Evolutionary conservation across 2,113 vertebrate genomes (phyloP).

Genomic region (Andinoacara biseriatus): DNA sequence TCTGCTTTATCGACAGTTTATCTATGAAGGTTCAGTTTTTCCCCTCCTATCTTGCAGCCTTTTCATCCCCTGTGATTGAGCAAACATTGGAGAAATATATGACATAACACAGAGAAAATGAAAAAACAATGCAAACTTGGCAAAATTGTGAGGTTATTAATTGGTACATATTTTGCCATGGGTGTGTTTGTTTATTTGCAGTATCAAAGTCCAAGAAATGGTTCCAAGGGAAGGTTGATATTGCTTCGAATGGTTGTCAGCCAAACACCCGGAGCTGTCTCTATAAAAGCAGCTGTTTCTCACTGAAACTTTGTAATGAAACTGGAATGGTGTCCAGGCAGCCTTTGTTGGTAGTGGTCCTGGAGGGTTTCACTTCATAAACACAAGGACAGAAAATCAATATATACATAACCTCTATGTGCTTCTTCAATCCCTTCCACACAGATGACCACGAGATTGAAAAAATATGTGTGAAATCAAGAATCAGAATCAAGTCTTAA

Average conservation of each 20-base stretch:
- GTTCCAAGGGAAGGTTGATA: constrained; percentile 2
- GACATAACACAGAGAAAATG: neutral
- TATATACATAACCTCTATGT: neutral
- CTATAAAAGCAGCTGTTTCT: neutral
- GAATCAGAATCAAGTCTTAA: neutral
- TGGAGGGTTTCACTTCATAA: neutral
- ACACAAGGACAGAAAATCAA: neutral
- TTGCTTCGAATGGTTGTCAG: neutral
- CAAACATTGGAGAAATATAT: neutral
- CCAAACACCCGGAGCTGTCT: neutral
- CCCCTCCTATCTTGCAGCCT: neutral
- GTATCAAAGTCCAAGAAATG: neutral
- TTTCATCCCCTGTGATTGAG: neutral
- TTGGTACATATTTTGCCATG: neutral
- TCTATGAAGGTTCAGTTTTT: constrained; percentile 3
- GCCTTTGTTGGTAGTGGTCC: neutral
- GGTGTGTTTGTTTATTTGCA: neutral
- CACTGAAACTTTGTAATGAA: neutral
- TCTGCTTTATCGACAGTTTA: neutral
- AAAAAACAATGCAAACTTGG: neutral
- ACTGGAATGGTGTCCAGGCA: neutral
- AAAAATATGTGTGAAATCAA: neutral
- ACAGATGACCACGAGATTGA: neutral
- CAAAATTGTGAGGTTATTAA: neutral
- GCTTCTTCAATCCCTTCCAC: neutral